Evolutionary conservation across 1,140 invertebrate genomes (phyloP), one percentile per base, ranked within the genome.

Genomic region (Ceratina calcarata): DNA sequence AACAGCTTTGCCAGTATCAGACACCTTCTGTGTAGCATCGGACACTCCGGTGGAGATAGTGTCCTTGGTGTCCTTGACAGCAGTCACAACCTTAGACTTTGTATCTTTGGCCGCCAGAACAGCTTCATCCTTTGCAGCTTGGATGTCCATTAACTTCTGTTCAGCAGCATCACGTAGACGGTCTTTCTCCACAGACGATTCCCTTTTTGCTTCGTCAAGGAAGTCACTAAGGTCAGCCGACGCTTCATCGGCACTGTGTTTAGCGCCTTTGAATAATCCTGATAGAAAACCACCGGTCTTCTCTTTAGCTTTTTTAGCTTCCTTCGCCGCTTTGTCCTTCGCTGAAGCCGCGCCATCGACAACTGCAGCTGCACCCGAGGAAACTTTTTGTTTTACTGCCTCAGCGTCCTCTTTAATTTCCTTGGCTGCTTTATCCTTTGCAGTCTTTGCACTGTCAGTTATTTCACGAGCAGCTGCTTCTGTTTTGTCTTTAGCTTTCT

Each of bases 211-310:
- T 55, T 89, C 87, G 12, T 89, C 85, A 1, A 87, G 60, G 57
- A 89, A 91, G 20, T 93, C 91, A 24, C 88, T 90, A 0, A 91
- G 85, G 1, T 91, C 91, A 24, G 91, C 91, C 0, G 90, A 89
- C 8, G 89, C 83, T 16, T 92, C 91, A 27, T 92, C 90, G 7
- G 88, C 88, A 1, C 90, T 87, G 55, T 91, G 86, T 18, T 89
- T 91, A 0, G 82, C 82, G 1, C 84, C 83, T 32, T 88, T 89
- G 8, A 89, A 86, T 0, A 89, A 76, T 0, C 82, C 84, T 0
- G 88, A 87, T 0, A 89, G 18, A 20, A 88, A 89, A 10, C 89
- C 81, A 18, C 83, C 67, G 7, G 67, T 22, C 53, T 86, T 87
- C 0, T 87, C 80, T 3, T 89, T 88, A 0, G 72, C 66, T 16